Conservation (phyloP, 2,797 vertebrate genomes). For the Brachymystax lenok region DNA sequence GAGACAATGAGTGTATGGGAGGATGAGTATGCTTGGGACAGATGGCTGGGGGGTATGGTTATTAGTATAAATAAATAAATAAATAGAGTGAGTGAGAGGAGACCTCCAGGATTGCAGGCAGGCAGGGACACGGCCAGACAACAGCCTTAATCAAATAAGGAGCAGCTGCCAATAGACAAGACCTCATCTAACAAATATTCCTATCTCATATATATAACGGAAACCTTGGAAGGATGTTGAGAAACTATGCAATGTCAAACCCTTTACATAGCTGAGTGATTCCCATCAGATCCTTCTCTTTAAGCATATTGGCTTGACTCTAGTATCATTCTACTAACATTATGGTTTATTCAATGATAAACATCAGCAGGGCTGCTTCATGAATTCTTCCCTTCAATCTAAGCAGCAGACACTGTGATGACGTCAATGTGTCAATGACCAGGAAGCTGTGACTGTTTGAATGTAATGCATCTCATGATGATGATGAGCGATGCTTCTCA, state of each 20-base stretch:
- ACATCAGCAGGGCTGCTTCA: not conserved
- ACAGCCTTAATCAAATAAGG: slow-evolving; percentile 65
- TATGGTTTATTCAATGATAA: not conserved
- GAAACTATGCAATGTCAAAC: slow-evolving; percentile 1
- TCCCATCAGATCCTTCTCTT: slow-evolving; percentile 17
- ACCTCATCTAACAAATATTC: slow-evolving; percentile 53
- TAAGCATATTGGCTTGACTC: not conserved
- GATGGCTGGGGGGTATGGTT: slow-evolving; percentile 30
- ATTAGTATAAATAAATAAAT: slow-evolving; percentile 60
- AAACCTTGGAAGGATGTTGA: slow-evolving; percentile 4
- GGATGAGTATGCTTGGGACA: slow-evolving; percentile 10
- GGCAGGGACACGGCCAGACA: slow-evolving; percentile 42
- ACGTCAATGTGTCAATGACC: not conserved
- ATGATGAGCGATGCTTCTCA: slow-evolving; percentile 6
- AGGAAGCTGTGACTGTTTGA: slow-evolving; percentile 14
- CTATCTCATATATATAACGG: slow-evolving; percentile 34
- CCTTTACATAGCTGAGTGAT: not conserved
- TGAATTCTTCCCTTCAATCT: not conserved
- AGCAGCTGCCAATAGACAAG: slow-evolving; percentile 48
- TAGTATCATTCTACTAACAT: not conserved
- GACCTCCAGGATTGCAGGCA: slow-evolving; percentile 43
- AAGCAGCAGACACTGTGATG: not conserved
- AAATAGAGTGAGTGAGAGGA: slow-evolving; percentile 29
- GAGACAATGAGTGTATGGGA: slow-evolving; percentile 5
- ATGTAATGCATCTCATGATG: slow-evolving; percentile 9